Evolutionary conservation across 2,113 vertebrate genomes (phyloP).

Genomic region (Cacatua alba): DNA sequence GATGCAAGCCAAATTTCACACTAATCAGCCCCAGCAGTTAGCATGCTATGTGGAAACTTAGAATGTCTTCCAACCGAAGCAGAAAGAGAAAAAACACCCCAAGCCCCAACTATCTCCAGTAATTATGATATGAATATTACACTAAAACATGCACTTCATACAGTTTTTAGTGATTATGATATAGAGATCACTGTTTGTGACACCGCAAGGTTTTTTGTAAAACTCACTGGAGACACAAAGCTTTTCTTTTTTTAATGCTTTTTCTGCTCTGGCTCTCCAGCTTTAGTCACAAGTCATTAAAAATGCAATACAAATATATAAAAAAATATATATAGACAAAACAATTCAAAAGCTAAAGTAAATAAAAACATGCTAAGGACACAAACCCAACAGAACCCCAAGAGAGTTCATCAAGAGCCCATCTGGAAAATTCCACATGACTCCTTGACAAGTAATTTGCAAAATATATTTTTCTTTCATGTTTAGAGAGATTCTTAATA

Average conservation of each 20-base stretch:
- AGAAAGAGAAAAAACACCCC: neutral
- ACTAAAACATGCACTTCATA: neutral
- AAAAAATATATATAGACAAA: neutral
- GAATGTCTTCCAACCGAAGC: constrained; percentile 42
- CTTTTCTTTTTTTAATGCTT: neutral
- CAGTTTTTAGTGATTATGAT: neutral
- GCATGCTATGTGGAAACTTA: constrained; percentile 25
- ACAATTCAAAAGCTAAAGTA: neutral
- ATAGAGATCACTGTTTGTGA: neutral
- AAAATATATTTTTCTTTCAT: neutral
- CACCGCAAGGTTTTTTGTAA: neutral
- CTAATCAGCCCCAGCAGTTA: constrained; percentile 52
- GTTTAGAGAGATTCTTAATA: neutral
- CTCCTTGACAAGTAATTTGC: neutral
- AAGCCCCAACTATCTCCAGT: neutral
- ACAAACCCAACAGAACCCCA: neutral
- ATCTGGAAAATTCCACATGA: neutral
- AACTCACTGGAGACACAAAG: neutral
- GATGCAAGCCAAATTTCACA: constrained; percentile 51
- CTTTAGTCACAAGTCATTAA: neutral
- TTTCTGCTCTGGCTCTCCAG: neutral
- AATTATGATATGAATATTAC: neutral
- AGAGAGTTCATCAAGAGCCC: neutral
- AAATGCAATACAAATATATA: neutral
- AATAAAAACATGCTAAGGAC: neutral